Evolutionary conservation across 2,113 vertebrate genomes (phyloP).

Genomic region (Cryptotis parvus): DNA sequence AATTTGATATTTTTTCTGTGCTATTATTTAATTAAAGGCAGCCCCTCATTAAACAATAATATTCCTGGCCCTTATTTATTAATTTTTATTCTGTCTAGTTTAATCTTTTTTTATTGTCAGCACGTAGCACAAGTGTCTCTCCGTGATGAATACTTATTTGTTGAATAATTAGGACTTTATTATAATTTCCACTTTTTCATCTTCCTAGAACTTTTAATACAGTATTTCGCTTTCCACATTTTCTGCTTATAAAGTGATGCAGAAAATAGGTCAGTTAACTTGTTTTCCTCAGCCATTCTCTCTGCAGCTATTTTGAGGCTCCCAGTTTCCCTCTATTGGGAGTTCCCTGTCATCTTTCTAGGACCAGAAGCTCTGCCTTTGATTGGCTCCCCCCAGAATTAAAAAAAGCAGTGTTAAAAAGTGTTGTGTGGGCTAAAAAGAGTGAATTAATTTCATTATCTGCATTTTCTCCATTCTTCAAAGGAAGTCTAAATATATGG

Average conservation of each 20-base stretch:
- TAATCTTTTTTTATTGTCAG: neutral
- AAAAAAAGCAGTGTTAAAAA: conserved; percentile 19
- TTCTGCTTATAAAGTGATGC: neutral
- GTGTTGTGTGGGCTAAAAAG: neutral
- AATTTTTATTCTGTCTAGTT: conserved; percentile 19
- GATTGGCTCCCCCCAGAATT: neutral
- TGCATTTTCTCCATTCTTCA: neutral
- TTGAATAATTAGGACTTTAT: conserved; percentile 23
- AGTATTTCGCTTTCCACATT: neutral
- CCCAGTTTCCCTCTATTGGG: neutral
- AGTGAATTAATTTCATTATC: conserved; percentile 35
- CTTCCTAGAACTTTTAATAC: conserved; percentile 27
- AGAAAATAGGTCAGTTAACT: neutral
- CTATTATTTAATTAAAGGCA: conserved; percentile 9
- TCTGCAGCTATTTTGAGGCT: conserved; percentile 26
- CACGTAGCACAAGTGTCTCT: neutral
- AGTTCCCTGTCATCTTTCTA: conserved; percentile 26
- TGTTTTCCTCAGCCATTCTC: neutral
- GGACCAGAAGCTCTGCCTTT: neutral
- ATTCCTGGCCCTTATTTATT: neutral
- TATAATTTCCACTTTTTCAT: conserved; percentile 9
- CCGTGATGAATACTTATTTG: conserved; percentile 28
- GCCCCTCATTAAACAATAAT: neutral
- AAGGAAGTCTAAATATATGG: conserved; percentile 4
- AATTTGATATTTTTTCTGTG: neutral